Base-by-base conservation (phyloP, 1,140 invertebrate genomes). In the Copidosoma floridanum region DNA sequence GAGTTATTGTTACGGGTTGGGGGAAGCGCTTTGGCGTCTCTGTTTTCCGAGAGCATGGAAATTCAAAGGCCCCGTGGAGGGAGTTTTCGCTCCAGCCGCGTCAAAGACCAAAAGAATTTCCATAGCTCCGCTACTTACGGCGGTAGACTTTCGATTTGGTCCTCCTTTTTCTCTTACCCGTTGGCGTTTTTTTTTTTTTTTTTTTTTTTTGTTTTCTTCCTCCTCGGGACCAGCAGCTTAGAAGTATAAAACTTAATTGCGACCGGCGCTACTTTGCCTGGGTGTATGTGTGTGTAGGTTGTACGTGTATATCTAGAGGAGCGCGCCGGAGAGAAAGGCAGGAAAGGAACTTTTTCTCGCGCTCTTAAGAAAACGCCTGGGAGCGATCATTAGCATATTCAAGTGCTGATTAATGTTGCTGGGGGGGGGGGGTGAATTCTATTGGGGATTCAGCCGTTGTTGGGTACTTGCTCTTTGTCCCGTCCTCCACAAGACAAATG, bases 371-470 rank as follows among this genome's bases (percentile, higher is more conserved):
- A 57, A 48, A 52, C 27, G 18, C 21, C 6, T 26, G n/a, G 10
- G n/a, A 20, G 12, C 37, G 16, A 8, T 23, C 21, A 61, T 61
- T 61, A 61, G 58, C 58, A 61, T 54, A 61, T 40, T 61, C 43
- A 38, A 54, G 41, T 23, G 41, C 32, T 40, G 43, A 54, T 54
- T 61, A 47, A 61, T 61, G 53, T 48, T n/a, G n/a, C n/a, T n/a
- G n/a, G n/a, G 14, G 18, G 46, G 14, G 11, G 10, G 10, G 29
- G 26, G 37, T 43, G 40, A 52, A 44, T 52, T 52, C 24, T 57
- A 37, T 57, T 43, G 43, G 16, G 46, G 56, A 50, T 41, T 57
- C 41, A 40, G 41, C 24, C 21, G 10, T 44, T 40, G n/a, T n/a
- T n/a, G n/a, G n/a, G n/a, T n/a, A n/a, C n/a, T n/a, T n/a, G 27